phyloP scores from a whole-genome alignment of 2,888 invertebrate genomes.

The Tachystola acroxantha region DNA sequence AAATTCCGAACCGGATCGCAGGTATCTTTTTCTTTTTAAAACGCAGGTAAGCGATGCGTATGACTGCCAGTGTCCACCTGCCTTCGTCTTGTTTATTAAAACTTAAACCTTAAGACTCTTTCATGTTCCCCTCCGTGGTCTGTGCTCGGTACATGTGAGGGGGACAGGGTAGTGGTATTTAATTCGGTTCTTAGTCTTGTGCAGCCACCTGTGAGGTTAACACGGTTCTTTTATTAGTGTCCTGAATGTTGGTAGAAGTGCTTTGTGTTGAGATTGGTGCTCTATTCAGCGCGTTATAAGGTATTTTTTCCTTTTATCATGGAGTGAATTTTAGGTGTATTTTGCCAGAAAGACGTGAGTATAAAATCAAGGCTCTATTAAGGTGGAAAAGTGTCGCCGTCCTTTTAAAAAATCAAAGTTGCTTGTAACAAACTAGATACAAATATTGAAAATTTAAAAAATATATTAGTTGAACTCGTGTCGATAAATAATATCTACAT shows the following conservation, averaged over 20 bases:
- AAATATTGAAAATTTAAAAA: no score
- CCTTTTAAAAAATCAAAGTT: no score
- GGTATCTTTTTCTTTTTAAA: slow-evolving; percentile 42
- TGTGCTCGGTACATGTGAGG: slow-evolving; percentile 23
- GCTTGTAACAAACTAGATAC: no score
- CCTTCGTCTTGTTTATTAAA: slow-evolving; percentile 24
- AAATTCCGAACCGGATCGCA: slow-evolving; percentile 49
- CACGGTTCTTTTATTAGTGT: slow-evolving; percentile 45
- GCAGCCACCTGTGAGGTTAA: slow-evolving; percentile 62
- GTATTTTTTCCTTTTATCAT: slow-evolving; percentile 1
- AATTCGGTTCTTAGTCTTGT: slow-evolving; percentile 46
- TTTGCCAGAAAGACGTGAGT: no score
- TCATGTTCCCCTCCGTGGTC: slow-evolving; percentile 43
- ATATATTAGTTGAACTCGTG: no score
- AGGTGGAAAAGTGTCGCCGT: no score
- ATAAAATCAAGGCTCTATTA: no score
- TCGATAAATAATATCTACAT: no score
- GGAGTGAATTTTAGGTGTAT: no score
- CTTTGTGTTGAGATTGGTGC: slow-evolving; percentile 33
- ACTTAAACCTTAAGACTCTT: slow-evolving; percentile 27
- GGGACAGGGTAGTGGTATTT: slow-evolving; percentile 34
- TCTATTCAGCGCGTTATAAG: background rate
- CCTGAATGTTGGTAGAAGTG: slow-evolving; percentile 43
- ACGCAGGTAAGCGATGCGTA: slow-evolving; percentile 60
- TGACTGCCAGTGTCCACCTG: slow-evolving; percentile 47